Conservation (phyloP, 2,113 vertebrate genomes). For the Struthio camelus region DNA sequence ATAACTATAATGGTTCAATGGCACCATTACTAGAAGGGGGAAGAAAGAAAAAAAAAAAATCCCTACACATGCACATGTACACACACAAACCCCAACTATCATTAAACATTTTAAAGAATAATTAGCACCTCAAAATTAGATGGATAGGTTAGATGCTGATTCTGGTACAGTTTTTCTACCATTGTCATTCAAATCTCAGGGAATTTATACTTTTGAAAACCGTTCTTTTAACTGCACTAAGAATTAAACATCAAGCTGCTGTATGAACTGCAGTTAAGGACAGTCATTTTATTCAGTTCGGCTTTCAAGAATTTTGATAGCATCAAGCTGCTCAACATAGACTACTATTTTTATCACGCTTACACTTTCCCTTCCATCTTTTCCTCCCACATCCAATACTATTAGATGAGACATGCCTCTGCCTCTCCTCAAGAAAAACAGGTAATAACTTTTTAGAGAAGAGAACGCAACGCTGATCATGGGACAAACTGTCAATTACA, state of each 20-base stretch:
- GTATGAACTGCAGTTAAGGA: slow-evolving; percentile 45
- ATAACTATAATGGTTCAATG: no score
- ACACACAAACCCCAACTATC: not conserved
- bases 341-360: not conserved
- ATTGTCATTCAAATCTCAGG: not conserved
- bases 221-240: not conserved
- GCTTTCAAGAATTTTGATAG: not conserved
- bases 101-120: not conserved
- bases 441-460: not conserved
- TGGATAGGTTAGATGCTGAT: not conserved
- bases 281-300: not conserved
- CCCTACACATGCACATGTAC: no score
- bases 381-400: not conserved
- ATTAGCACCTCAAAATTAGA: not conserved
- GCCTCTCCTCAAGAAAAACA: not conserved
- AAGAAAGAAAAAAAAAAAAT: not conserved
- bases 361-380: slow-evolving; percentile 25
- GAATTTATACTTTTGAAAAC: not conserved
- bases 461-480: not conserved
- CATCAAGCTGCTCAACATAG: not conserved
- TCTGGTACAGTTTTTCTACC: rapidly evolving
- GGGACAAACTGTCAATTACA: not conserved
- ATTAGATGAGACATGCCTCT: not conserved
- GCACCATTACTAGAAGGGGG: not conserved
- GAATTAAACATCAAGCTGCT: not conserved